phyloP scores from a whole-genome alignment of 2,797 vertebrate genomes.

The Pelochelys cantorii region DNA sequence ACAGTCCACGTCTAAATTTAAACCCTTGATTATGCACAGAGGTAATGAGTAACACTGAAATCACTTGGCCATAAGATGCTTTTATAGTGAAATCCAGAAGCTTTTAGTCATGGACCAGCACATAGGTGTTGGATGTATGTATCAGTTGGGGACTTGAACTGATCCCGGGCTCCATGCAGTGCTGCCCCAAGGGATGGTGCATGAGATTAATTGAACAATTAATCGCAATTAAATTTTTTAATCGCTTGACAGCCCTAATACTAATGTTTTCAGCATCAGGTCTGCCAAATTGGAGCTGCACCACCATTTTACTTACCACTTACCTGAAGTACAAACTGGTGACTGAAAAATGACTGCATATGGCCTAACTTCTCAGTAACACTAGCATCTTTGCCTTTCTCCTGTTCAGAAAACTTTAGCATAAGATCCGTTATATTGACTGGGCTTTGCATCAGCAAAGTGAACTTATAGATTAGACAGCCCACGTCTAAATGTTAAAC shows the following conservation, averaged over 20 bases:
- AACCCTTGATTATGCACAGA: background rate
- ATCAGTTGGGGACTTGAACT: too few relatives aligned
- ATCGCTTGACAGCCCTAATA: too few relatives aligned
- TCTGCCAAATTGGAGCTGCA: background rate
- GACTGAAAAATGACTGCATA: background rate
- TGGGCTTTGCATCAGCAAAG: background rate
- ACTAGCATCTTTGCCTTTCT: conserved; percentile 20
- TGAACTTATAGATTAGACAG: background rate
- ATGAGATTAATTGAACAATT: too few relatives aligned
- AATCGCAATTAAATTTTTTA: too few relatives aligned
- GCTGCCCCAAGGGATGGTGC: too few relatives aligned
- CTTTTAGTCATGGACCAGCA: too few relatives aligned
- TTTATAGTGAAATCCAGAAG: too few relatives aligned
- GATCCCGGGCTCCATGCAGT: too few relatives aligned
- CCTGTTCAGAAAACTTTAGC: background rate
- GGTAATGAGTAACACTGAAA: background rate
- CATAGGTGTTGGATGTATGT: too few relatives aligned
- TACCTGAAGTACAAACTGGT: background rate
- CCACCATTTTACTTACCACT: background rate
- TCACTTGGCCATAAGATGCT: background rate
- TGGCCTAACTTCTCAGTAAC: background rate
- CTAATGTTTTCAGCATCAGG: background rate
- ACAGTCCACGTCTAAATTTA: background rate
- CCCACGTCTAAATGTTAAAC: background rate
- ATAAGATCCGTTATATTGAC: background rate